A percentile compares a stretch with the other conserved stretches of the same genome.
These are phyloP conservation scores for Neoniphon sammara DNA, from an alignment of 2,797 vertebrate genomes.

Conservation along the genomic window DNA sequence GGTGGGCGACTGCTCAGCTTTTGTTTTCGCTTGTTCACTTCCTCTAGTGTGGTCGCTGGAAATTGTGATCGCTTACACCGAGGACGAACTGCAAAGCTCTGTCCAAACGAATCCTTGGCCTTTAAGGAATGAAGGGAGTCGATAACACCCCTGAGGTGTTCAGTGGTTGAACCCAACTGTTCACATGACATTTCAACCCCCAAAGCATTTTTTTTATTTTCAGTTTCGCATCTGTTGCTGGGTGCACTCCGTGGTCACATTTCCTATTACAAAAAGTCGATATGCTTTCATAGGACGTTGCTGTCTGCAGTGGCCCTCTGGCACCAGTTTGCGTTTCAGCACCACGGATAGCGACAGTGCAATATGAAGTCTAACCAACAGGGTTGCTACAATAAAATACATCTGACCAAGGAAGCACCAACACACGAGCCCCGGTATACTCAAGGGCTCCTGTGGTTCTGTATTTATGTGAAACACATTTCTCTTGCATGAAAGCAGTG, in stretches of 20 bases:
- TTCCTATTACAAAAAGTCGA: conserved; percentile 81
- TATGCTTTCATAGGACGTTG: conserved; percentile 75
- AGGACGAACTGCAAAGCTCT: conserved; percentile 66
- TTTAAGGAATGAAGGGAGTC: conserved; percentile 81
- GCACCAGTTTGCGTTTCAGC: conserved; percentile 71
- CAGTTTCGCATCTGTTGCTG: conserved; percentile 75
- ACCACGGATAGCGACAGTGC: conserved; percentile 74
- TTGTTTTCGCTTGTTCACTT: conserved; percentile 63
- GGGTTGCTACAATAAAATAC: conserved; percentile 56
- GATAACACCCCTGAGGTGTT: conserved; percentile 82
- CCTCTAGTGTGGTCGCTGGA: conserved; percentile 63
- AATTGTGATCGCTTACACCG: conserved; percentile 68
- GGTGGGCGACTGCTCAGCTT: conserved; percentile 48
- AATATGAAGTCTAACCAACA: conserved; percentile 29
- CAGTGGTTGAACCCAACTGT: conserved; percentile 84
- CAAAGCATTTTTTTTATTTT: conserved; percentile 73
- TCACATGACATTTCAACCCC: conserved; percentile 84
- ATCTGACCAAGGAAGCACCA: conserved; percentile 34
- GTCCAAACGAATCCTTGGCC: conserved; percentile 76
- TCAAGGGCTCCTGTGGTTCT: conserved; percentile 36
- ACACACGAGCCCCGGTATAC: conserved; percentile 27
- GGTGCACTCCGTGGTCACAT: conserved; percentile 77
- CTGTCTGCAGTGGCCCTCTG: conserved; percentile 72
- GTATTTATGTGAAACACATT: conserved; percentile 28
- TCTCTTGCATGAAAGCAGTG: conserved; percentile 43